Evolutionary conservation across 2,888 invertebrate species (phyloP).

Genomic region (Heliconius erato): DNA sequence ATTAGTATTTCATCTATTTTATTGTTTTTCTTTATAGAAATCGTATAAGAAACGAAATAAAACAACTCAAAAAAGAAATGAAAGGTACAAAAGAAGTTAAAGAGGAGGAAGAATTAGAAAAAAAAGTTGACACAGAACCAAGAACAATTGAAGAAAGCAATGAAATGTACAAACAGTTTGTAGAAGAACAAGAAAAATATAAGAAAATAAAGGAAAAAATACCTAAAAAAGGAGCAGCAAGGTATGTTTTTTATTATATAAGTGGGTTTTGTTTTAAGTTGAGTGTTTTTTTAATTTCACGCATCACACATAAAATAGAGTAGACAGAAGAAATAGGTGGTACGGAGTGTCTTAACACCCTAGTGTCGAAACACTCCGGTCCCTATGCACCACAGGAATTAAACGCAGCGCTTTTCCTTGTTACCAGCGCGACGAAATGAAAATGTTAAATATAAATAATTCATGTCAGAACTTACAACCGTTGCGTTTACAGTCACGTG

Average conservation of each 20-base stretch:
- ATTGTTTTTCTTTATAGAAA: conserved; percentile 75
- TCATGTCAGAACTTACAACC: too few species aligned
- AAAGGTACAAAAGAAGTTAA: conserved; percentile 72
- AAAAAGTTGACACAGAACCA: conserved; percentile 58
- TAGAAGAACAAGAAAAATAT: conserved; percentile 87
- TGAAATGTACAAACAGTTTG: conserved; percentile 80
- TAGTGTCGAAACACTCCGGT: too few species aligned
- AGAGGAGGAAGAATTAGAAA: conserved; percentile 51
- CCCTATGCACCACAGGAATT: too few species aligned
- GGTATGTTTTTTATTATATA: conserved; percentile 62
- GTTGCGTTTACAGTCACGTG: too few species aligned
- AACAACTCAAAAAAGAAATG: conserved; percentile 88
- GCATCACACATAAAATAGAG: too few species aligned
- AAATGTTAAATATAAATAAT: too few species aligned
- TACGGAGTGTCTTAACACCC: too few species aligned
- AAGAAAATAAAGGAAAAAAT: conserved; percentile 87
- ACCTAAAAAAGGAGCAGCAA: conserved; percentile 89
- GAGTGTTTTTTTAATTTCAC: background rate
- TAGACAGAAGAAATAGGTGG: too few species aligned
- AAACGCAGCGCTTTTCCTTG: too few species aligned
- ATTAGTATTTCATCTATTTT: background rate
- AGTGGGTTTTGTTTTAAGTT: background rate
- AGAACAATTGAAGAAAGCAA: conserved; percentile 72
- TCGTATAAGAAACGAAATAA: conserved; percentile 91
- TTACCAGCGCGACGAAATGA: too few species aligned